Conservation (phyloP, 2,888 invertebrate genomes). For the Clivina fossor region DNA sequence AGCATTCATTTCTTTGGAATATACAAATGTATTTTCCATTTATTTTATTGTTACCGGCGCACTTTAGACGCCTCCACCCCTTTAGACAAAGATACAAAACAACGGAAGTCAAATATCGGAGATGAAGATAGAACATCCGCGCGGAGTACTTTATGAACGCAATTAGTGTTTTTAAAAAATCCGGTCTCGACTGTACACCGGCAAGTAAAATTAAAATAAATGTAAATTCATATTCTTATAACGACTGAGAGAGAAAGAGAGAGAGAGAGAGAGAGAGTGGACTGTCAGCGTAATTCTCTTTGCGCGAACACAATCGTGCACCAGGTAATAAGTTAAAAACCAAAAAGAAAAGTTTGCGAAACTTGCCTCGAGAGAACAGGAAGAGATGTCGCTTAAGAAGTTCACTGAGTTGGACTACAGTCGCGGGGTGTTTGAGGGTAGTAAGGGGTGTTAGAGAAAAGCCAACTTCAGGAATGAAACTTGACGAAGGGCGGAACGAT, state of each 20-base stretch:
- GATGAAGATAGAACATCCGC: slow-evolving; percentile 6
- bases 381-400: slow-evolving; percentile 14
- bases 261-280: too few species aligned
- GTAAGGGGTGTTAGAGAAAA: too few species aligned
- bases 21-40: slow-evolving; percentile 27
- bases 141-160: slow-evolving; percentile 30
- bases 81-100: slow-evolving; percentile 1
- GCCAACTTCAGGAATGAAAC: too few species aligned
- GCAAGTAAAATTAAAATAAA: slow-evolving; percentile 30
- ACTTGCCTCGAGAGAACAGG: slow-evolving; percentile 15
- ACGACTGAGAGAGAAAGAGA: too few species aligned
- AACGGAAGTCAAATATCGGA: background rate
- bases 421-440: too few species aligned
- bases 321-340: slow-evolving; percentile 34
- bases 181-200: slow-evolving; percentile 26
- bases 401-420: too few species aligned
- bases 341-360: slow-evolving; percentile 32
- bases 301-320: slow-evolving; percentile 31
- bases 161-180: slow-evolving; percentile 34
- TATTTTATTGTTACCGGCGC: slow-evolving; percentile 15
- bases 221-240: slow-evolving; percentile 34
- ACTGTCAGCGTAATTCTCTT: slow-evolving; percentile 25
- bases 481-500: too few species aligned
- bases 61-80: too few species aligned
- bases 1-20: slow-evolving; percentile 21